Conservation (phyloP, 2,888 invertebrate genomes). For the Thymelicus lineola region DNA sequence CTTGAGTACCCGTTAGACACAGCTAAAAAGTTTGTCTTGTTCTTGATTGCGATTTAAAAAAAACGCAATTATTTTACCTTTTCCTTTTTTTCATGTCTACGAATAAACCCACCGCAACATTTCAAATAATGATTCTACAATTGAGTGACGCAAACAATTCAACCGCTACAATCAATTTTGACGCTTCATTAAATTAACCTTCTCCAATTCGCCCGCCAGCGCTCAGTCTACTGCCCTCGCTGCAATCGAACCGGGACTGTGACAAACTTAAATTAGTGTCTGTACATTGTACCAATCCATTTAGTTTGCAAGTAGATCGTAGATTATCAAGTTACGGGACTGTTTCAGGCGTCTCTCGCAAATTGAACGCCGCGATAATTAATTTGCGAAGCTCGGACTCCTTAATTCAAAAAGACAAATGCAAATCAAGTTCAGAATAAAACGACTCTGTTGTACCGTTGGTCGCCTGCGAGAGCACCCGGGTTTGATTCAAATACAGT, state of each 20-base stretch:
- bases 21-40: too few relatives aligned
- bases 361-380: constrained; percentile 33
- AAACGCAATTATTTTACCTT: too few relatives aligned
- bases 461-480: too few relatives aligned
- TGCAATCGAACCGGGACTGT: constrained; percentile 51
- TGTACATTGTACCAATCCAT: constrained; percentile 31
- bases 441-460: neutral
- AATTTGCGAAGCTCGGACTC: constrained; percentile 33
- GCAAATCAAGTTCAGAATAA: constrained; percentile 19
- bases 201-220: neutral
- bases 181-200: neutral
- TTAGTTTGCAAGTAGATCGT: constrained; percentile 32
- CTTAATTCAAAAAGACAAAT: constrained; percentile 22
- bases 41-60: too few relatives aligned
- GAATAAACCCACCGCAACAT: too few relatives aligned
- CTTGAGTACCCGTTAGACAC: too few relatives aligned
- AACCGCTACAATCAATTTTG: too few relatives aligned
- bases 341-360: constrained; percentile 28
- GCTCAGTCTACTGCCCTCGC: neutral
- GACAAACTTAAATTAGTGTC: constrained; percentile 50
- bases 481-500: neutral
- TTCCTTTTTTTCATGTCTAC: too few relatives aligned
- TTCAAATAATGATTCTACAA: too few relatives aligned
- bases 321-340: constrained; percentile 36
- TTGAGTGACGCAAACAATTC: too few relatives aligned